A percentile compares a stretch with the other conserved stretches of the same genome.
Evolutionary conservation across 2,888 invertebrate species (phyloP).

Genomic region (Stenichneumon culpator): DNA sequence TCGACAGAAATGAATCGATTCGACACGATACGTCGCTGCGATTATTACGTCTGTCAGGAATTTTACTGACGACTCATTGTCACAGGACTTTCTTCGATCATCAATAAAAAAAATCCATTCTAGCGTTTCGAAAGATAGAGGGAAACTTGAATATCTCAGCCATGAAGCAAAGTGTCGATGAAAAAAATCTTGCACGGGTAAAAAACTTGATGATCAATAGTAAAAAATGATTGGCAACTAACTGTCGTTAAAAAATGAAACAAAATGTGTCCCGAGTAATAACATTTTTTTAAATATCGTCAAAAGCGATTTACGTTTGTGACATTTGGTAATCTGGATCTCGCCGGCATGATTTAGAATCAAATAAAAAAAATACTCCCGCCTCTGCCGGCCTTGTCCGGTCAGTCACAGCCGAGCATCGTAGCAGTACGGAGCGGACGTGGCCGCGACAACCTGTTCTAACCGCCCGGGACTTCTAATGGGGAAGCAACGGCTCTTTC

Average conservation of each 20-base stretch:
- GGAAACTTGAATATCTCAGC: too few relatives aligned
- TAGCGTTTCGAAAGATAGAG: background rate
- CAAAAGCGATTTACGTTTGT: conserved; percentile 27
- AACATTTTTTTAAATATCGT: too few relatives aligned
- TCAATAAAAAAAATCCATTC: background rate
- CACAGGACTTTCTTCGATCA: background rate
- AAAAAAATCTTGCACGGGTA: too few relatives aligned
- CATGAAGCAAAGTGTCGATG: too few relatives aligned
- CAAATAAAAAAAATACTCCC: conserved; percentile 55
- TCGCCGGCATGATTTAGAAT: conserved; percentile 58
- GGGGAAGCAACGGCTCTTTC: conserved; percentile 84
- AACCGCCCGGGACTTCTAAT: conserved; percentile 73
- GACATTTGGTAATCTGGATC: conserved; percentile 34
- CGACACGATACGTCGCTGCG: conserved; percentile 63
- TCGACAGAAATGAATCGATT: conserved; percentile 72
- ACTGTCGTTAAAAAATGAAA: too few relatives aligned
- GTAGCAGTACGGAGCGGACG: conserved; percentile 58
- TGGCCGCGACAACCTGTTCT: conserved; percentile 71
- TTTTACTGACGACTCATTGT: background rate
- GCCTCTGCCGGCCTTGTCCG: conserved; percentile 47
- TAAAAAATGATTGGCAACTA: too few relatives aligned
- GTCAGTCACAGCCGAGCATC: conserved; percentile 51
- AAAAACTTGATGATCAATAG: too few relatives aligned
- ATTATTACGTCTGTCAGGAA: conserved; percentile 3
- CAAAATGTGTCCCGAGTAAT: too few relatives aligned